Conservation (phyloP, 2,113 vertebrate genomes). For the Halichoerus grypus region DNA sequence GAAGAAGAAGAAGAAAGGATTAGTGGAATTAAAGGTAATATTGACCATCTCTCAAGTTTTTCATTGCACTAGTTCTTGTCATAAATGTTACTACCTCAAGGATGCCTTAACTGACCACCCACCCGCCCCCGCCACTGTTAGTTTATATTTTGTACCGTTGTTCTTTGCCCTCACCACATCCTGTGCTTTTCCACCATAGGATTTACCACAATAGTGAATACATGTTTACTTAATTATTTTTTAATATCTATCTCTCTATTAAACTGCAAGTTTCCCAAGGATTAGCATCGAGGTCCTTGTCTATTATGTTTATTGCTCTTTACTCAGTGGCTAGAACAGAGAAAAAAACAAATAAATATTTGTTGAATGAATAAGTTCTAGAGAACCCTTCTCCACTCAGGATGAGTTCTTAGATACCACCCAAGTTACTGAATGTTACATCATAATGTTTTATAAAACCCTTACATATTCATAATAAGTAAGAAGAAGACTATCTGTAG, state of each 20-base stretch:
- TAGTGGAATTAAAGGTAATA: neutral
- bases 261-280: neutral
- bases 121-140: neutral
- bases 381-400: neutral
- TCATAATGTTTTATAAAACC: constrained; percentile 24
- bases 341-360: neutral
- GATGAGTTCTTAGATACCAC: neutral
- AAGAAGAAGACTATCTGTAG: neutral
- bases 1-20: neutral
- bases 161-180: neutral
- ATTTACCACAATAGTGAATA: neutral
- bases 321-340: neutral
- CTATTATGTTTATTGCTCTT: neutral
- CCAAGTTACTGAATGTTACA: neutral
- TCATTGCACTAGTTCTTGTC: neutral
- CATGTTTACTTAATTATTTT: neutral
- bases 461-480: constrained; percentile 11
- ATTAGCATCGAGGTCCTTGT: neutral
- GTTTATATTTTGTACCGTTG: neutral
- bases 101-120: neutral
- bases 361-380: neutral
- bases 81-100: neutral
- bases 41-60: neutral
- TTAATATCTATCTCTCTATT: neutral
- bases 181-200: neutral